Evolutionary conservation across 2,888 invertebrate genomes (phyloP), one percentile per base, ranked within the genome.

Genomic region (Brachypalpus laphriformis): DNA sequence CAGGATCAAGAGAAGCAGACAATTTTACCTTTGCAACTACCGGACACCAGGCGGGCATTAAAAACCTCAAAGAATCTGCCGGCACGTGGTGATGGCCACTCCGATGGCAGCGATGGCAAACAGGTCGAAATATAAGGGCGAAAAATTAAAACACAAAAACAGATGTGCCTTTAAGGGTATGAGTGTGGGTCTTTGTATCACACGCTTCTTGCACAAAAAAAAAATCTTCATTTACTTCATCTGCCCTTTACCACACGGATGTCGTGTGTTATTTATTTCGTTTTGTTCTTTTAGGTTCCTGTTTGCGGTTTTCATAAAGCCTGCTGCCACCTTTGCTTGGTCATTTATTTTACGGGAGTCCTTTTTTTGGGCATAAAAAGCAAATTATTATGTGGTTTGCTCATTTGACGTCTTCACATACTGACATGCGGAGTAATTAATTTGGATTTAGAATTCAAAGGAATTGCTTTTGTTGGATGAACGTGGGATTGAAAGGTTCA

Each of bases 111-210:
- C 11, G 22, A 51, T 61, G 40, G 45, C 66, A 18, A 68, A 61
- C 22, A 54, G 31, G 61, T 40, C 20, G 11, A 54, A 28, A 51
- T 28, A 59, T 76, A 57, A 51, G 68, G 61, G 20, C 54, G 68
- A 49, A 61, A 31, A 61, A 70, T 57, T 47, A 71, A 82, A 82
- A 65, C 42, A 59, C 49, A 71, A 20, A 65, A 63, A 37, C 82
- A 82, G 77, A 82, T 82, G 77, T 59, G 71, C 16, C 22, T 20
- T 22, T 8, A 45, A 28, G 14, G 49, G 14, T 25, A 16, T 28
- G 22, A 16, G 47, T 37, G 61, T 65, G 54, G 22, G 14, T 49
- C 63, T 74, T 74, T 25, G 25, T 42, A 61, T 61, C 40, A 28
- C 45, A 22, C 45, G 11, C 31, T 45, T 18, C 11, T n/a, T n/a